phyloP scores from a whole-genome alignment of 2,888 invertebrate genomes.

The Ypsolopha sequella region DNA sequence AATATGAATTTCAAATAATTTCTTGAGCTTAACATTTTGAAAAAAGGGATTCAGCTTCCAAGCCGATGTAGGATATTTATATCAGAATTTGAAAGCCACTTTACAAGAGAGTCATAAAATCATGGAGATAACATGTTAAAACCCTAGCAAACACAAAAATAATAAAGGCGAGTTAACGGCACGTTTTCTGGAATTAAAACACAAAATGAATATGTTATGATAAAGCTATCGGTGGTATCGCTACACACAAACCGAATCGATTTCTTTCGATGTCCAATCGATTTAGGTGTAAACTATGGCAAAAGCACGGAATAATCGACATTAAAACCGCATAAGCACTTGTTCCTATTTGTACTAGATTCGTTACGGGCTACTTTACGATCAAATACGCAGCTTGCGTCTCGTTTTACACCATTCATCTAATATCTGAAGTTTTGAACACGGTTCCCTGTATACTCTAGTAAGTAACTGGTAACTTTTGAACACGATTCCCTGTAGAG shows the following conservation, averaged over 20 bases:
- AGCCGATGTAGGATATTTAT: no score
- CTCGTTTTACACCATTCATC: slow-evolving; percentile 3
- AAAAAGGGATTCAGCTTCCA: no score
- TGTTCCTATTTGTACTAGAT: slow-evolving; percentile 57
- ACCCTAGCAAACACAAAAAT: no score
- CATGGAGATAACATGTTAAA: no score
- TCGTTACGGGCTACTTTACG: slow-evolving; percentile 47
- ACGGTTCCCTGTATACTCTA: no score
- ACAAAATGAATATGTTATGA: slow-evolving; percentile 29
- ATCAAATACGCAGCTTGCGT: slow-evolving; percentile 24
- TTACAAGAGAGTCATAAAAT: no score
- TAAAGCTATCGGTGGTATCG: slow-evolving; percentile 21
- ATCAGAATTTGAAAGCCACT: no score
- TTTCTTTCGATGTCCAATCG: slow-evolving; percentile 62
- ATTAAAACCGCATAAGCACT: slow-evolving; percentile 34
- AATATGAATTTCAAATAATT: no score
- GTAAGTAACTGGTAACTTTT: no score
- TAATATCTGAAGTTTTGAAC: neutral
- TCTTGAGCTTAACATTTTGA: no score
- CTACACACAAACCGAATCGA: slow-evolving; percentile 46
- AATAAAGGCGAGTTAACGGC: neutral
- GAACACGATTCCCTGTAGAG: no score
- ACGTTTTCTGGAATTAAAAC: slow-evolving; percentile 23
- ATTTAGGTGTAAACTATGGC: slow-evolving; percentile 60
- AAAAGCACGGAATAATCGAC: slow-evolving; percentile 27